phyloP scores from a whole-genome alignment of 1,140 invertebrate species.

The Cydia strobilella region DNA sequence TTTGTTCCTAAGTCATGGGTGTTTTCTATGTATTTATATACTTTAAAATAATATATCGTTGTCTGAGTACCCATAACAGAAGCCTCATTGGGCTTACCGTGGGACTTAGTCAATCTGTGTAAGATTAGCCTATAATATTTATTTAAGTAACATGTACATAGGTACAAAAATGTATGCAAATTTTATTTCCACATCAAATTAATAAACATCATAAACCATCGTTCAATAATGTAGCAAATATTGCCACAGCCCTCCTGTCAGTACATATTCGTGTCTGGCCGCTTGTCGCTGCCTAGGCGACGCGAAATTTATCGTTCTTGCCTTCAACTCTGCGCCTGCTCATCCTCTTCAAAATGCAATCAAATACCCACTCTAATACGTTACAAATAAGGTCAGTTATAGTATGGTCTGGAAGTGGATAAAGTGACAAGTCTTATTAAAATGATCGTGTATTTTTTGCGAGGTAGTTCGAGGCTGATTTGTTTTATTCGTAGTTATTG shows the following conservation, averaged over 20 bases:
- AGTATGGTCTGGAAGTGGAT: neutral
- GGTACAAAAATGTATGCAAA: neutral
- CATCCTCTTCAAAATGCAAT: neutral
- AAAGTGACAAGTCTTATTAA: conserved; percentile 12
- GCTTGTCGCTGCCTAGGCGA: conserved; percentile 15
- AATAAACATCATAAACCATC: conserved; percentile 19
- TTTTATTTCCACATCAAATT: conserved; percentile 3
- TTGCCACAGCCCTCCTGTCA: conserved; percentile 10
- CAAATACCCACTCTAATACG: neutral
- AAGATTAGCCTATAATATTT: no score
- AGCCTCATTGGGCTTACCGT: no score
- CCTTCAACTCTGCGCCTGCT: conserved; percentile 10
- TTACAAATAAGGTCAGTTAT: neutral
- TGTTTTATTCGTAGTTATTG: neutral
- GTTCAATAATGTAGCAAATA: conserved; percentile 11
- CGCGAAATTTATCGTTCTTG: conserved; percentile 10
- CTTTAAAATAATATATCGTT: no score
- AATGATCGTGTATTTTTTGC: conserved; percentile 2
- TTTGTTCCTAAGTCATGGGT: no score
- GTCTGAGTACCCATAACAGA: no score
- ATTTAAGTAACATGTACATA: neutral
- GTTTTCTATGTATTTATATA: no score
- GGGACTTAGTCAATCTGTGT: no score
- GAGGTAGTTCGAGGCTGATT: neutral
- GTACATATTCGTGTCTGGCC: conserved; percentile 18